These are phyloP conservation scores for Ciconia stormi DNA, from an alignment of 2,113 vertebrate species.

Conservation along the genomic window DNA sequence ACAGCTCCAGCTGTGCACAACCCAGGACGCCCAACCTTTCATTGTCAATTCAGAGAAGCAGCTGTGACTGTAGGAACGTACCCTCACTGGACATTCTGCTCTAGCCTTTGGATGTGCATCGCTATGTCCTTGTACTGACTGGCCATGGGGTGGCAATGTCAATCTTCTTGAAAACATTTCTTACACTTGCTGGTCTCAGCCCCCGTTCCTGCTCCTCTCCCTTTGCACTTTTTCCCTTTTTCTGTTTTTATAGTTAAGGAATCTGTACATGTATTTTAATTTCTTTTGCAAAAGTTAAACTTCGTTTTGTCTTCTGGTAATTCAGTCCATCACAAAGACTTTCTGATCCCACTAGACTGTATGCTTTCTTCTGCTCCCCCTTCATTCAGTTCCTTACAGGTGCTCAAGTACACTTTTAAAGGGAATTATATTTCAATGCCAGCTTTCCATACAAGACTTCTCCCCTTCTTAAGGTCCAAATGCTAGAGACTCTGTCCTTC, in stretches of 20 bases:
- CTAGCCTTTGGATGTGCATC: not conserved
- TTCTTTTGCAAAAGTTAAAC: not conserved
- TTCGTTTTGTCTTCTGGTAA: not conserved
- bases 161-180: not conserved
- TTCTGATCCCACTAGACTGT: not conserved
- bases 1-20: not conserved
- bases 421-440: not conserved
- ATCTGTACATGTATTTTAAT: not conserved
- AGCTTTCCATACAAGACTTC: not conserved
- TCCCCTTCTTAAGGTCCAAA: not conserved
- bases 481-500: not conserved
- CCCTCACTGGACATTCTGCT: accelerated
- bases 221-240: not conserved
- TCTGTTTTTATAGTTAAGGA: not conserved
- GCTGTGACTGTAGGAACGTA: accelerated
- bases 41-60: not conserved
- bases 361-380: not conserved
- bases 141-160: not conserved
- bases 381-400: not conserved
- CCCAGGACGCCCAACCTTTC: accelerated
- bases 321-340: not conserved
- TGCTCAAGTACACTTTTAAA: not conserved
- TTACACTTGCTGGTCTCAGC: not conserved
- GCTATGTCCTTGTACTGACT: not conserved
- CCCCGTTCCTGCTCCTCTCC: not conserved